Conservation (phyloP, 92 coral and sea anemone genomes). For the Epizoanthus illoricatus region DNA sequence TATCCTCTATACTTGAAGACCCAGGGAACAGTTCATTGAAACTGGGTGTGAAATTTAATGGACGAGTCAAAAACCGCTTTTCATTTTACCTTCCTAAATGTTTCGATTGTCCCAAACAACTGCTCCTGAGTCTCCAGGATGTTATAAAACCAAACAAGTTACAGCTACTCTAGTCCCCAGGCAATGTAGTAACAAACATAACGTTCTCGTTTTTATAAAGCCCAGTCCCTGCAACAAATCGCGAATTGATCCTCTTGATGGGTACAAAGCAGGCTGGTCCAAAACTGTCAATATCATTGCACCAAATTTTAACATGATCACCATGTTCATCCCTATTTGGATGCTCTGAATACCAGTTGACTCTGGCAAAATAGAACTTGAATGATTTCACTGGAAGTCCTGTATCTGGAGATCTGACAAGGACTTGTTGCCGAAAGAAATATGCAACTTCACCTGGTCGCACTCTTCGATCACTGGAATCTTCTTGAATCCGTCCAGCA, state of each 20-base stretch:
- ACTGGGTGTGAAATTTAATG: too few species aligned
- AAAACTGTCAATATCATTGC: slow-evolving; percentile 1
- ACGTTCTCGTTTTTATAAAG: background rate
- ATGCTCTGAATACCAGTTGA: slow-evolving; percentile 48
- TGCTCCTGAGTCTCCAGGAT: too few species aligned
- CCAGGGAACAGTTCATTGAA: too few species aligned
- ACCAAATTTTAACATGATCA: slow-evolving; percentile 20
- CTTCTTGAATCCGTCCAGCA: slow-evolving; percentile 20
- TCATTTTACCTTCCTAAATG: too few species aligned
- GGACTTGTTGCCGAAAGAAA: slow-evolving; percentile 21
- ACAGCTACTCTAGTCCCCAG: slow-evolving; percentile 1
- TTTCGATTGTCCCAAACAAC: too few species aligned
- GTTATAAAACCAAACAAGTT: background rate
- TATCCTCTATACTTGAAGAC: too few species aligned
- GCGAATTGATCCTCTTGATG: slow-evolving; percentile 6
- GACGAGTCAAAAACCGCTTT: too few species aligned
- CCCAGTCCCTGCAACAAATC: background rate
- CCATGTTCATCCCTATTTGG: slow-evolving; percentile 27
- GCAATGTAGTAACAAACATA: slow-evolving; percentile 4
- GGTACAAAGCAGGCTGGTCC: slow-evolving; percentile 11
- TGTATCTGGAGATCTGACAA: background rate
- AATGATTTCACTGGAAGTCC: slow-evolving; percentile 8
- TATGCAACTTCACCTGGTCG: slow-evolving; percentile 41
- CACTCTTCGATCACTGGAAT: background rate
- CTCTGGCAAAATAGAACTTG: slow-evolving; percentile 50